These are phyloP conservation scores for Phyllotis vaccarum DNA, from an alignment of 2,797 vertebrate genomes.

Conservation along the genomic window DNA sequence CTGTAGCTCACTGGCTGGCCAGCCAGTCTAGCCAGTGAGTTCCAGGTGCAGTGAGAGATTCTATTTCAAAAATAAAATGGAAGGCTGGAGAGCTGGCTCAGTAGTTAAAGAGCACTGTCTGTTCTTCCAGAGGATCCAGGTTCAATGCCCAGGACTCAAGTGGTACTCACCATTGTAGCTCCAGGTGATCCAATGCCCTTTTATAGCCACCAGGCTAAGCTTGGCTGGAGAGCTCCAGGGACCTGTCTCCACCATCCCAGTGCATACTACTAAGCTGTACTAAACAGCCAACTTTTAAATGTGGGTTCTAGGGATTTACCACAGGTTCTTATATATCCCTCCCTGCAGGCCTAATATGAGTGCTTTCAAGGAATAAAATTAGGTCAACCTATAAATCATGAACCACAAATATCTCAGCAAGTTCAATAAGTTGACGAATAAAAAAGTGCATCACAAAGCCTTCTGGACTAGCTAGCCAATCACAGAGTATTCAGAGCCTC, in stretches of 20 bases:
- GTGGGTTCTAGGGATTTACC: background rate
- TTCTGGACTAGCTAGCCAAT: background rate
- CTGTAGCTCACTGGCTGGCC: background rate
- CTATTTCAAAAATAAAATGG: background rate
- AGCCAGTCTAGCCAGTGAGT: background rate
- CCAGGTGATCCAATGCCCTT: background rate
- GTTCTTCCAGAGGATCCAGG: background rate
- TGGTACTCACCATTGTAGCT: background rate
- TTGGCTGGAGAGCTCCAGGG: background rate
- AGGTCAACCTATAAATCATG: slow-evolving; percentile 59
- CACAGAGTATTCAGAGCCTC: slow-evolving; percentile 18
- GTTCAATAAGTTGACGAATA: slow-evolving; percentile 12
- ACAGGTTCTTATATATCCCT: background rate
- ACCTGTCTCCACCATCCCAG: background rate
- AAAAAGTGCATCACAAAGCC: background rate
- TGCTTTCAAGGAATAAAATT: slow-evolving; percentile 51
- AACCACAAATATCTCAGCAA: slow-evolving; percentile 19
- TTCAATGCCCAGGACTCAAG: background rate
- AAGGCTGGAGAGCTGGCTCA: background rate
- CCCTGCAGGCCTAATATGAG: slow-evolving; percentile 20
- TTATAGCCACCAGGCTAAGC: background rate
- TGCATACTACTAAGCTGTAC: too few relatives aligned
- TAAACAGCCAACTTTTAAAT: background rate
- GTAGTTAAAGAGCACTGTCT: background rate
- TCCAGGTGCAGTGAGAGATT: background rate